Base-by-base conservation (phyloP, 1,140 invertebrate genomes). In the Teleopsis dalmanni region DNA sequence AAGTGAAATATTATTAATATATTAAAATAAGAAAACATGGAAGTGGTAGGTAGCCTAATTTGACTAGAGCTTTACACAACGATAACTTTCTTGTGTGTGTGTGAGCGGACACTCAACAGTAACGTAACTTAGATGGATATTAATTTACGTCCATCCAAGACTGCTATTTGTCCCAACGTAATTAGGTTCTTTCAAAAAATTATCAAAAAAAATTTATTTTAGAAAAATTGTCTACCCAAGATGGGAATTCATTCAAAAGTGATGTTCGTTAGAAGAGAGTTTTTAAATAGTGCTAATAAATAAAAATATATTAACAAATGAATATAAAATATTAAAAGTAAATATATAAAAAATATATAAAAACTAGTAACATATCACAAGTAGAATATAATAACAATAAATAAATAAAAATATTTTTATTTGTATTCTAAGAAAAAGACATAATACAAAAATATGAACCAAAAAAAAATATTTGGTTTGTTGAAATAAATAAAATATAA, bases 401-500 rank as follows among this genome's bases (percentile, higher is more conserved):
- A 35, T 14, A 35, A 5, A 35, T 35, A 35, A 6, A 35, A 4
- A 35, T 35, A 35, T 6, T 6, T 35, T 19, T 7, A 18, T 2
- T 2, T 43, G n/a, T 14, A 26, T 5, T 29, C 9, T 23, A 6
- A n/a, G 21, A 46, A 22, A 16, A 11, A 36, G 13, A 25, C 16
- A 46, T 6, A 18, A 36, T 13, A 11, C 8, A 31, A 35, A 46
- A 46, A 33, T 11, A 2, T 42, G 29, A 27, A 16, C 0, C 3
- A 29, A 43, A 29, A 25, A 29, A 5, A 5, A 25, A n/a, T 29
- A 29, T 29, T 29, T 37, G 2, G 11, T 18, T 62, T 19, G 27
- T 27, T 34, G 55, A 52, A 19, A 8, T 53, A 34, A 34, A n/a
- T n/a, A 38, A 4, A 18, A 36, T 36, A 8, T 9, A 36, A 36